These are phyloP conservation scores for Dorcus parallelipipedus DNA, from an alignment of 2,888 invertebrate species.

Conservation along the genomic window DNA sequence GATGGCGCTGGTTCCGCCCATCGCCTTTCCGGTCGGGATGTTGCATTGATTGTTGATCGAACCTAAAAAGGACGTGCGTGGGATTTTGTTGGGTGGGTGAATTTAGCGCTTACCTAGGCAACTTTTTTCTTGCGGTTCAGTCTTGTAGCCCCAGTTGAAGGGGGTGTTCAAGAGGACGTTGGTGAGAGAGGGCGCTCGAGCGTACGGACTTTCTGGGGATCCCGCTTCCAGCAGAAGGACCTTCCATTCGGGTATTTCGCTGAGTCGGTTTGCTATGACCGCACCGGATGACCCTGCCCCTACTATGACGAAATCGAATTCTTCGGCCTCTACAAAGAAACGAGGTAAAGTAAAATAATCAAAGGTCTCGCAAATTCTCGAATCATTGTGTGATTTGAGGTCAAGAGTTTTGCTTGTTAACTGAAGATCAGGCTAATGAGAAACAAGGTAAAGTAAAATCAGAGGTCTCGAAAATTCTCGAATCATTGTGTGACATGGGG, in stretches of 20 bases:
- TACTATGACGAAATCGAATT: conserved; percentile 50
- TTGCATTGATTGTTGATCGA: conserved; percentile 34
- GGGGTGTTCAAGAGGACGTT: conserved; percentile 48
- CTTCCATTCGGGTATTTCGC: conserved; percentile 48
- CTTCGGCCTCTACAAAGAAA: conserved; percentile 32
- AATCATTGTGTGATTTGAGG: too few species aligned
- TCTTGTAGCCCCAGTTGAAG: conserved; percentile 58
- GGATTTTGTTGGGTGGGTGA: background rate
- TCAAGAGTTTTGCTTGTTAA: too few species aligned
- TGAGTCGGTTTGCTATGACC: conserved; percentile 50
- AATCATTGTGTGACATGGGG: too few species aligned
- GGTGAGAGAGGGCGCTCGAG: conserved; percentile 42
- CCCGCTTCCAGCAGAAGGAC: conserved; percentile 57
- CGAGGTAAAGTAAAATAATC: background rate
- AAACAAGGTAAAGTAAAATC: too few species aligned
- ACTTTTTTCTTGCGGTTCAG: conserved; percentile 53
- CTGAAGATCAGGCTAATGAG: too few species aligned
- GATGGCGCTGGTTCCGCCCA: conserved; percentile 77
- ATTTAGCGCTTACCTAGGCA: conserved; percentile 47
- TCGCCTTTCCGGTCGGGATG: conserved; percentile 61
- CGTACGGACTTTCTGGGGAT: conserved; percentile 46
- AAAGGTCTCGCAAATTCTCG: background rate
- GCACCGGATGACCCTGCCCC: conserved; percentile 52
- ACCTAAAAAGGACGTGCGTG: conserved; percentile 22
- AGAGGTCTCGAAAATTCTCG: too few species aligned